phyloP scores from a whole-genome alignment of 2,797 vertebrate genomes.

The Lepidocolaptes lacrymiger region DNA sequence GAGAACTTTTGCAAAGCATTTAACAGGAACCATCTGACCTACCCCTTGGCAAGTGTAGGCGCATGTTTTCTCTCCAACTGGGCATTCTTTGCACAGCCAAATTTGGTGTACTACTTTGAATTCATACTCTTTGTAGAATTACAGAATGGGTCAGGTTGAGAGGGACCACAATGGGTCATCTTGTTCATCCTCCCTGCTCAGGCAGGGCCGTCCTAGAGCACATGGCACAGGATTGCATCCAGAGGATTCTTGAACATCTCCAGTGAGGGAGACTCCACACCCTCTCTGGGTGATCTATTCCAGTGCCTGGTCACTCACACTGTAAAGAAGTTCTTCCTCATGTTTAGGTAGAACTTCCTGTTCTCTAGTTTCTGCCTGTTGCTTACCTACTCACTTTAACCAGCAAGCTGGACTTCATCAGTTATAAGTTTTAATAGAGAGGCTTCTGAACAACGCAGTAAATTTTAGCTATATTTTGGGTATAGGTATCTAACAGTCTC shows the following conservation, averaged over 20 bases:
- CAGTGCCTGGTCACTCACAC: rapidly evolving
- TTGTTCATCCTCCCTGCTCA: not conserved
- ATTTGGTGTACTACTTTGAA: not conserved
- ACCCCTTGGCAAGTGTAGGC: not conserved
- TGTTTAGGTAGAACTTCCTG: not conserved
- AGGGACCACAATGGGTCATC: not conserved
- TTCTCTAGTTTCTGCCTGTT: not conserved
- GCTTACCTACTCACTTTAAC: not conserved
- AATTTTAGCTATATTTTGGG: not conserved
- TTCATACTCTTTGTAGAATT: not conserved
- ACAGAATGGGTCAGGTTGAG: not conserved
- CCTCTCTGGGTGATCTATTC: not conserved
- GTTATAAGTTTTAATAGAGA: not conserved
- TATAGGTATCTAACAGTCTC: not conserved
- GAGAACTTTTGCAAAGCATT: not conserved
- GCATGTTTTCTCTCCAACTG: rapidly evolving
- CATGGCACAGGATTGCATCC: not conserved
- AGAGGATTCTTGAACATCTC: not conserved
- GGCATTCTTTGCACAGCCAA: not conserved
- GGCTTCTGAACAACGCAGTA: not conserved
- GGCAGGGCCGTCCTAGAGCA: not conserved
- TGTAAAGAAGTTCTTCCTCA: not conserved
- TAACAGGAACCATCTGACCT: not conserved
- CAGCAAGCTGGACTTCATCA: not conserved
- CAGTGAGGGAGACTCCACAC: not conserved